These are phyloP conservation scores for Hydrotaea cyrtoneurina DNA, from an alignment of 2,888 invertebrate species.

Conservation along the genomic window DNA sequence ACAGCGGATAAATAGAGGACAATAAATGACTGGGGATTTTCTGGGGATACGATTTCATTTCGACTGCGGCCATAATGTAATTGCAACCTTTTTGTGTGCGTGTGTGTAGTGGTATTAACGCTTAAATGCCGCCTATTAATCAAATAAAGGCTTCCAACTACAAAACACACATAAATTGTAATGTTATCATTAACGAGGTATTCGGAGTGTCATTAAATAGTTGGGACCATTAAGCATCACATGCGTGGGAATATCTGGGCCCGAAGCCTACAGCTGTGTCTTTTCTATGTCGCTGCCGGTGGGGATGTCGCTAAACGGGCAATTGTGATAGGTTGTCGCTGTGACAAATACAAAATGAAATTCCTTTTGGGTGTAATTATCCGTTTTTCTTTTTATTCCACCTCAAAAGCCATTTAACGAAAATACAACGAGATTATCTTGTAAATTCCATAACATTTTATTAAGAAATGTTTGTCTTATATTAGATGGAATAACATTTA, in stretches of 20 bases:
- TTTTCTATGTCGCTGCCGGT: no score
- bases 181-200: conserved; percentile 11
- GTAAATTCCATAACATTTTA: conserved; percentile 15
- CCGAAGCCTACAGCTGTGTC: neutral
- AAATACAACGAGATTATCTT: conserved; percentile 22
- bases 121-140: conserved; percentile 22
- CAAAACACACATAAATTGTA: conserved; percentile 1
- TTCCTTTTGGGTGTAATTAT: conserved; percentile 2
- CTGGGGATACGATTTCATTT: neutral
- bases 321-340: no score
- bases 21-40: neutral
- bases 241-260: neutral
- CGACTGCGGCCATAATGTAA: neutral
- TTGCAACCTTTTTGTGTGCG: conserved; percentile 2
- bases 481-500: neutral
- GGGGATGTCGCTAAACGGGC: no score
- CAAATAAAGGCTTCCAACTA: conserved; percentile 3
- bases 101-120: neutral
- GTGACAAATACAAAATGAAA: neutral
- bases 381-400: neutral
- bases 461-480: neutral
- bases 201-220: neutral
- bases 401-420: conserved; percentile 4
- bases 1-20: neutral
- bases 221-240: neutral